Percentiles rank a stretch among this genome's conserved stretches.
phyloP scores from a whole-genome alignment of 2,113 vertebrate genomes.

The Kryptolebias marmoratus region DNA sequence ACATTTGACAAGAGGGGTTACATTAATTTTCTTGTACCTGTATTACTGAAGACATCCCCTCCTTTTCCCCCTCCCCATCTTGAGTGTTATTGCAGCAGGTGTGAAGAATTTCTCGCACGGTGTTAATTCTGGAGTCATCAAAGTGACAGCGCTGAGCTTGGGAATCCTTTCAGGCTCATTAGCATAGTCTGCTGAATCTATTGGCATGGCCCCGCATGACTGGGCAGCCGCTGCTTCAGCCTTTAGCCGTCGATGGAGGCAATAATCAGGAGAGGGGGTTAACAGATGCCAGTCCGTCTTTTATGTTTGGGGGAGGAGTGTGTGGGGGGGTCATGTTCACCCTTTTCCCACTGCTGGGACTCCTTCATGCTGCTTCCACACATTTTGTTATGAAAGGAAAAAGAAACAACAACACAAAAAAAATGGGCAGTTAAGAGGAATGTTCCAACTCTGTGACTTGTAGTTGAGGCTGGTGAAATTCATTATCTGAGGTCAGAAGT shows the following conservation, averaged over 20 bases:
- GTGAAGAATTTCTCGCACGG: constrained; percentile 59
- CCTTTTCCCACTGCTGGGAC: constrained; percentile 57
- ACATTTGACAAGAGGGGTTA: constrained; percentile 68
- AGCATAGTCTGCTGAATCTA: constrained; percentile 72
- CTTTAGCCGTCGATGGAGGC: constrained; percentile 57
- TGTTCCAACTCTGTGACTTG: background rate
- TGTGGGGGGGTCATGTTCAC: constrained; percentile 58
- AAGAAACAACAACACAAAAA: background rate
- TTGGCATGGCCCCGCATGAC: constrained; percentile 67
- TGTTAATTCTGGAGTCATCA: constrained; percentile 73
- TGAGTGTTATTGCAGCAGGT: constrained; percentile 70
- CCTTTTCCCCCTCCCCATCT: constrained; percentile 38
- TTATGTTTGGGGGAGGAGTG: background rate
- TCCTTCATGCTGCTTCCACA: background rate
- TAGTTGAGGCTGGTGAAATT: constrained; percentile 41
- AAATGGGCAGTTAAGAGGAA: constrained; percentile 18
- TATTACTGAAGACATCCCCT: constrained; percentile 46
- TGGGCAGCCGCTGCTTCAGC: constrained; percentile 56
- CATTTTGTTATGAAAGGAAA: constrained; percentile 22
- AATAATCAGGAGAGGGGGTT: constrained; percentile 68
- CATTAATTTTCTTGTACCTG: constrained; percentile 63
- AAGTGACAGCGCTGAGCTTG: constrained; percentile 69
- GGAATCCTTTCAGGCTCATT: constrained; percentile 72
- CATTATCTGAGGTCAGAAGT: constrained; percentile 55
- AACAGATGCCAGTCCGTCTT: constrained; percentile 70